Evolutionary conservation across 2,113 vertebrate genomes (phyloP), one percentile per base, ranked within the genome.

Genomic region (Chascanopsetta lugubris): DNA sequence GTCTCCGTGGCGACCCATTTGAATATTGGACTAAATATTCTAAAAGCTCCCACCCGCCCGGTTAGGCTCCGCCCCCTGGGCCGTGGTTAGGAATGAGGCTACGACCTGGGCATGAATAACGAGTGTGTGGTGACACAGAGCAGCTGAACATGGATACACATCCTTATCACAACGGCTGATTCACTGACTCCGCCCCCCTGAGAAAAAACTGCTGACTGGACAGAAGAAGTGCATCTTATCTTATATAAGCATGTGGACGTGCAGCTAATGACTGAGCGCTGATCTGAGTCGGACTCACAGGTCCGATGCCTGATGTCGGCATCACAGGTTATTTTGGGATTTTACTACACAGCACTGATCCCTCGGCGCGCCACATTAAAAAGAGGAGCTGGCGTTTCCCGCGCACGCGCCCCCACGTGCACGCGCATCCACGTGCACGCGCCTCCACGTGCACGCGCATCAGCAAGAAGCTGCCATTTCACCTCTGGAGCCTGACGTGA

Each of bases 1-100:
- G 56, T 60, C 43, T 72, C 46, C 17, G 61, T 43, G 30, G 40
- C 25, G 36, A 54, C 3, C 6, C 25, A 72, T 73, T 68, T 82
- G 50, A 76, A 83, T 61, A 22, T 47, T 59, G 66, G 47, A 62
- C 49, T 21, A 32, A 18, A 25, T 13, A 69, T 65, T 71, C 29
- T 69, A 51, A 71, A 47, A 26, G 0, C 1, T 34, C 17, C 17
- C 73, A 38, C 20, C 24, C 51, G 18, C n/a, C 6, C 11, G 13
- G 13, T 46, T 11, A 22, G 21, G 17, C 17, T 12, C 2, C 25
- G 27, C 15, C 67, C 43, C 25, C 26, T 32, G 29, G 3, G 21
- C 27, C 24, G 26, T 6, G 25, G 26, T 32, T 49, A 43, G 25
- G 21, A 15, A 18, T 13, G 15, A 53, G 64, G 36, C 38, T 22